Conservation (phyloP, 2,113 vertebrate species). For the Heloderma charlesbogerti region DNA sequence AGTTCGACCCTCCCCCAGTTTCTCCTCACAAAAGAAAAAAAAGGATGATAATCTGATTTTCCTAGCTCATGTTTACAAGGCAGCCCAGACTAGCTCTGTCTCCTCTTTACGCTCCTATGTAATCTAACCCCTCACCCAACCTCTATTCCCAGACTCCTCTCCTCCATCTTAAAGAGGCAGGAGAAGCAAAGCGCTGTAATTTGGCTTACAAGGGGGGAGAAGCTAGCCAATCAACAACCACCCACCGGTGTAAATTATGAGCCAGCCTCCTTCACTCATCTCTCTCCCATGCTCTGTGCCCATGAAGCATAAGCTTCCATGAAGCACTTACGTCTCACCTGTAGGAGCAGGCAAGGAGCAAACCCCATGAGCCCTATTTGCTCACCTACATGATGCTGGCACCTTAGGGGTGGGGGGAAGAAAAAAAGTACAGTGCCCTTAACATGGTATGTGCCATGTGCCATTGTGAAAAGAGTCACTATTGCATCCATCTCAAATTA, state of each 20-base stretch:
- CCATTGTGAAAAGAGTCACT: background rate
- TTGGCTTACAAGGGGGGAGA: background rate
- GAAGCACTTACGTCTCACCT: background rate
- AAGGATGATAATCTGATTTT: background rate
- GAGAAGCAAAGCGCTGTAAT: background rate
- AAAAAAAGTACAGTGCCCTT: too few species aligned
- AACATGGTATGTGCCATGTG: background rate
- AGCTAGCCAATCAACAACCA: background rate
- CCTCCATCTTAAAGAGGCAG: background rate
- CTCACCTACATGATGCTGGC: background rate
- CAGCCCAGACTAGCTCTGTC: background rate
- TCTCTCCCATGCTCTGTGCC: background rate
- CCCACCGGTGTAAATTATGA: background rate
- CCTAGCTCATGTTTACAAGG: background rate
- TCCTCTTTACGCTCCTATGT: background rate
- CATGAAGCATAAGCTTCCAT: background rate
- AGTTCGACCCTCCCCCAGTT: background rate
- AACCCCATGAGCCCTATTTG: background rate
- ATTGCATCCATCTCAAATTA: background rate
- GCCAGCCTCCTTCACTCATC: background rate
- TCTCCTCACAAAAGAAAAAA: background rate
- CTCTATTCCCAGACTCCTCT: background rate
- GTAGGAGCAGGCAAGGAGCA: background rate
- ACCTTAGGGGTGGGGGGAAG: background rate
- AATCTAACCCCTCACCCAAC: background rate